Base-by-base conservation (phyloP, 2,888 invertebrate species). In the Melitaea athalia region DNA sequence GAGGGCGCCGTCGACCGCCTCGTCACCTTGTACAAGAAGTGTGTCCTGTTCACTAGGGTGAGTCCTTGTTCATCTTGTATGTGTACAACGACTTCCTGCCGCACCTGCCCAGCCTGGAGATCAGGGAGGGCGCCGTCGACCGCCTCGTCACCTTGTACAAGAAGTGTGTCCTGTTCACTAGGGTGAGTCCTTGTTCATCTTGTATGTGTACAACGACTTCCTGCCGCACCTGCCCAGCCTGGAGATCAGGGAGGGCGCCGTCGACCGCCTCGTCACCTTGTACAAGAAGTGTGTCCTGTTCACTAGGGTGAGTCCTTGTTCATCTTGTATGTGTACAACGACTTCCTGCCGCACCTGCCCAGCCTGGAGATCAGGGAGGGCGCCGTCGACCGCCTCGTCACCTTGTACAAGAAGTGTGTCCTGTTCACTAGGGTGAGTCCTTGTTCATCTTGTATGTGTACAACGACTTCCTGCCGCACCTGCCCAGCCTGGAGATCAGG, bases 151-250 rank as follows among this genome's bases (percentile, higher is more conserved):
- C 94, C 76, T 90, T 99, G 70, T 99, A 99, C 85, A 99, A 99
- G 92, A 96, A 97, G 81, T 95, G 97, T 76, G 98, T 99, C 12
- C 97, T 97, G 82, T 98, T 96, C 90, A 98, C 98, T n/a, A 96
- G 96, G 83, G 96, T 96, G 49, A 7, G 53, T 53, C 38, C 15
- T 24, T 24, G 24, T 24, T 24, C 24, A 24, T 24, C 24, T n/a
- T n/a, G n/a, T n/a, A n/a, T n/a, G n/a, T n/a, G n/a, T n/a, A n/a
- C 60, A 99, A 99, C 84, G 99, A 99, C 91, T 99, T 99, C 85
- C 88, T 99, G 78, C 99, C 99, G 0, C 99, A 99, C 93, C 93
- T 99, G 75, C 99, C 99, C 5, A 99, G 99, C 63, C 91, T 99
- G 77, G 99, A 99, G 94, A 99, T 99, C 81, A 94, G 99, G 60